Conservation (phyloP, 2,113 vertebrate species). For the Dasypus novemcinctus region DNA sequence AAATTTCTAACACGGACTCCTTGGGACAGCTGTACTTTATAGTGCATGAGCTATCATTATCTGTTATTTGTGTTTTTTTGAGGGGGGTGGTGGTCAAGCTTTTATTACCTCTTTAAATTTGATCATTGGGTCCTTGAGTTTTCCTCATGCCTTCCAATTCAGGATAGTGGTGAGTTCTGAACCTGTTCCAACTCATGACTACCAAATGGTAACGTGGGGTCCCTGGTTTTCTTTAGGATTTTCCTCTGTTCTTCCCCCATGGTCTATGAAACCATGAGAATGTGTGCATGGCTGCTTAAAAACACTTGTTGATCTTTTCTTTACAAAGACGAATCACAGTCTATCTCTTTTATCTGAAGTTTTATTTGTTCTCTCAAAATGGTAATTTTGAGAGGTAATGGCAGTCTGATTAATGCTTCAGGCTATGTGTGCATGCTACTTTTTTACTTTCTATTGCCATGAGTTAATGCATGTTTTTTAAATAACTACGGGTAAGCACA, state of each 20-base stretch:
- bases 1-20: neutral
- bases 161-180: neutral
- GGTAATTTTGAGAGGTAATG: slow-evolving; percentile 1
- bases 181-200: neutral
- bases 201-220: neutral
- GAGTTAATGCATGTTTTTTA: slow-evolving; percentile 47
- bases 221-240: slow-evolving; percentile 10
- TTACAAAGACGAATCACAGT: slow-evolving; percentile 19
- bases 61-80: neutral
- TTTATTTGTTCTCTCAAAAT: neutral
- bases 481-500: slow-evolving; percentile 69
- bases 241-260: neutral
- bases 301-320: neutral
- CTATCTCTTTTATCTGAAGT: neutral
- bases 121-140: neutral
- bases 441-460: neutral
- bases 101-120: slow-evolving; percentile 31
- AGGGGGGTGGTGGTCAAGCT: neutral
- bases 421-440: neutral
- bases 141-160: neutral
- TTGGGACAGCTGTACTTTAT: neutral
- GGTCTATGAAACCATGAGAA: slow-evolving; percentile 1
- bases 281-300: neutral
- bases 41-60: neutral
- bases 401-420: neutral